Base-by-base conservation (phyloP, 2,797 vertebrate species). In the Capromys pilorides region DNA sequence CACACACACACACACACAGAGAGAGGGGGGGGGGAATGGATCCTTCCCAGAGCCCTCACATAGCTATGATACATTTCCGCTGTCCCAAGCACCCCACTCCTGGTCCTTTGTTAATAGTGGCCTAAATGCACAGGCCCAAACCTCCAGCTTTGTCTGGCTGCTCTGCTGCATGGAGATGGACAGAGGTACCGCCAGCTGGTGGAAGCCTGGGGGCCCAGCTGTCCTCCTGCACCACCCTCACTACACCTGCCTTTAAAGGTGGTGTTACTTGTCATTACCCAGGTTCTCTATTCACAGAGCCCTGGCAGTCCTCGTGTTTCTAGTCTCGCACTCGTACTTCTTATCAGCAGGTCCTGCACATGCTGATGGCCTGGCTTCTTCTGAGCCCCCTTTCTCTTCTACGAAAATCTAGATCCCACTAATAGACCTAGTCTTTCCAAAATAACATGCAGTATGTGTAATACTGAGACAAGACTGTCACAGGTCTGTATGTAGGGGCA, bases 361-460 rank as follows among this genome's bases (percentile, higher is more conserved):
- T 8, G 6, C 14, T 73, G 45, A 75, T 7, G 19, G 24, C 16
- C 88, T 81, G 49, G 28, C 67, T 91, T 67, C 75, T 22, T 82
- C 66, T 75, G 39, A 59, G 6, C n/a, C 26, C 31, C 51, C 67
- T 90, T 41, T 64, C 36, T 54, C 51, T 83, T n/a, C 19, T 31
- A 62, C 62, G 59, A 90, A 79, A 92, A 45, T 87, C 9, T 31
- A 36, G 39, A 49, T 75, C 54, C 64, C 94, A n/a, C 64, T 39
- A 39, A 28, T 57, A 61, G 64, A 5, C 14, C 4, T 13, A 3
- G 24, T 39, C 69, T 36, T 57, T 18, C 11, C 24, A 54, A 69
- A 73, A 64, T 28, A 78, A 67, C 1, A 0, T 69, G 0, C 6
- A 64, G 31, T 61, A 21, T 28, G 9, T 77, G 41, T 54, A 95